Evolutionary conservation across 2,113 vertebrate genomes (phyloP).

Genomic region (Syngnathus floridae): DNA sequence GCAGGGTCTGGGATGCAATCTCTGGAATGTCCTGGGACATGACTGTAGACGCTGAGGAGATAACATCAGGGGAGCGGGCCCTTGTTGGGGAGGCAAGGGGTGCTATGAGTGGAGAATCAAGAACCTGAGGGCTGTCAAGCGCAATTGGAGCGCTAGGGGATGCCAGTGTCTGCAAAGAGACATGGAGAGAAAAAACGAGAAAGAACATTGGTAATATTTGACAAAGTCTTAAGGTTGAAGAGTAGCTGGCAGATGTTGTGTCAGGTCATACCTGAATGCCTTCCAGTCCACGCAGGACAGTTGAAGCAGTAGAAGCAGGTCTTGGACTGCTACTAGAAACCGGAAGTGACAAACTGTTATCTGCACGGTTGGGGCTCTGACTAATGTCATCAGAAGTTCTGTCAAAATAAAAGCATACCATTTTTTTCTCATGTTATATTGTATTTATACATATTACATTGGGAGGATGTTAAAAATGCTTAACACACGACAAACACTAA

Average conservation of each 20-base stretch:
- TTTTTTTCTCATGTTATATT: no score
- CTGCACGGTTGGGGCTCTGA: slow-evolving; percentile 79
- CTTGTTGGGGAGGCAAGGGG: slow-evolving; percentile 86
- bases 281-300: slow-evolving; percentile 83
- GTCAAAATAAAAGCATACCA: slow-evolving; percentile 24
- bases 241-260: background rate
- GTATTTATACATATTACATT: background rate
- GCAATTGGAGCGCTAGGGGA: slow-evolving; percentile 70
- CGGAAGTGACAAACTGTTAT: slow-evolving; percentile 70
- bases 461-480: background rate
- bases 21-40: slow-evolving; percentile 95
- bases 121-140: slow-evolving; percentile 77
- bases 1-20: slow-evolving; percentile 88
- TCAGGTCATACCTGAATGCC: slow-evolving; percentile 71
- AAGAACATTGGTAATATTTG: background rate
- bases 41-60: slow-evolving; percentile 94
- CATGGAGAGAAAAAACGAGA: background rate
- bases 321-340: slow-evolving; percentile 76
- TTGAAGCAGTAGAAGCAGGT: slow-evolving; percentile 62
- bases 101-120: slow-evolving; percentile 81
- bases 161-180: slow-evolving; percentile 57
- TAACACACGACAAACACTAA: background rate
- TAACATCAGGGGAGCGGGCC: slow-evolving; percentile 91
- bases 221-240: background rate
- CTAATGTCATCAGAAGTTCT: slow-evolving; percentile 82